Evolutionary conservation across 2,888 invertebrate genomes (phyloP), one percentile per base, ranked within the genome.

Genomic region (Malacosoma neustria): DNA sequence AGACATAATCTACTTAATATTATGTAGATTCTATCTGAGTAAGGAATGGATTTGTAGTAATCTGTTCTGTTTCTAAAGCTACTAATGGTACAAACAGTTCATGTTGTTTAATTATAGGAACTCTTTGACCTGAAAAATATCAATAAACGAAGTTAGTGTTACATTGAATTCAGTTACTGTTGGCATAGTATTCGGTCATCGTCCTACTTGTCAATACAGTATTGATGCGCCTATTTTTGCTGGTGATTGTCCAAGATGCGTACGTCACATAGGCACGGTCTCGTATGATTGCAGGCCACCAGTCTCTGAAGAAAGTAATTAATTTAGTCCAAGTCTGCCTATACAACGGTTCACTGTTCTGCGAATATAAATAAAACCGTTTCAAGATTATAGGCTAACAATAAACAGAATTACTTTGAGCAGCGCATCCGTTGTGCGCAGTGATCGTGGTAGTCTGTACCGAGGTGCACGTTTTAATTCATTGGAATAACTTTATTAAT

Each of bases 211-310:
- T 79, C 73, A 63, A 75, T 79, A 72, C 67, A 55, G 65, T 65
- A 58, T 66, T 64, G 62, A 64, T 73, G 74, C 57, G 67, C 68
- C 68, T 77, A 76, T 80, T 81, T 81, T 75, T 67, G 67, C 73
- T 82, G 74, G 82, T 79, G 72, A 74, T 75, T 71, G 77, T 81
- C 76, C 82, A 82, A 84, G 64, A 69, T 58, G 56, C 62, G 5
- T 22, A 22, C 22, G 22, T 22, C 22, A 22, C 22, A 6, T 7
- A 22, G 22, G 22, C 22, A 22, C 22, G 5, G 22, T 22, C 46
- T 46, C 49, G 50, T 51, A 44, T 41, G 43, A 54, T 55, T 54
- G 49, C 61, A 60, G 57, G 54, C 63, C 61, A 57, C 57, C 61
- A 57, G 63, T 64, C 58, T 62, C 61, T 50, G 61, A 65, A 72